Conservation (phyloP, 2,888 invertebrate species). For the Ophion ventricosus region DNA sequence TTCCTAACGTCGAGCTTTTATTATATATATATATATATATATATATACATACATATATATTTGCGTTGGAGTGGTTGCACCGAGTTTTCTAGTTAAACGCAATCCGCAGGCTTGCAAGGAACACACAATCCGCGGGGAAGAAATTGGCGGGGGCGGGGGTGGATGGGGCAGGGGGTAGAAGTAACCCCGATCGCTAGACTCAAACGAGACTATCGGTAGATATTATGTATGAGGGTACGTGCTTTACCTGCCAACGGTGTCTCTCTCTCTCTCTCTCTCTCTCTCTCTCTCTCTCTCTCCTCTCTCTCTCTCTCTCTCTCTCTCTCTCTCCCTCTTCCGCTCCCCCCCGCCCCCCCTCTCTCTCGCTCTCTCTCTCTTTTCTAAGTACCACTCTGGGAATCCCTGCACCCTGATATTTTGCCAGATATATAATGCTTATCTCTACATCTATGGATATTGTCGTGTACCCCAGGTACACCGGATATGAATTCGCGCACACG, state of each 20-base stretch:
- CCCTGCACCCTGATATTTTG: slow-evolving; percentile 25
- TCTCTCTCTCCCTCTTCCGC: neutral
- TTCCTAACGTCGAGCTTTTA: slow-evolving; percentile 10
- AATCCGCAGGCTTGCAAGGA: slow-evolving; percentile 36
- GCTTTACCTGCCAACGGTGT: slow-evolving; percentile 43
- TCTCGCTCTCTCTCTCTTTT: too few relatives aligned
- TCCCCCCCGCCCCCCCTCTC: too few relatives aligned
- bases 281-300: too few relatives aligned
- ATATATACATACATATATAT: neutral
- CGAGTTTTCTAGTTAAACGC: slow-evolving; percentile 51
- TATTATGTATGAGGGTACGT: slow-evolving; percentile 58
- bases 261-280: neutral
- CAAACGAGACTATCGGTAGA: slow-evolving; percentile 49
- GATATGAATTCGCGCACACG: neutral
- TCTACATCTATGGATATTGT: slow-evolving; percentile 13
- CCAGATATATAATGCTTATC: neutral
- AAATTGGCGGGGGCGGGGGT: slow-evolving; percentile 17
- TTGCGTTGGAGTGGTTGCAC: slow-evolving; percentile 41
- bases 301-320: neutral
- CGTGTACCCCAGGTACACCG: neutral
- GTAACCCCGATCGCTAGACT: slow-evolving; percentile 4
- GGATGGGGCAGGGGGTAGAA: slow-evolving; percentile 17
- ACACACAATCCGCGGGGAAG: slow-evolving; percentile 16
- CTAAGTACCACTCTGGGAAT: slow-evolving; percentile 6
- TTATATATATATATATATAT: slow-evolving; percentile 3